Evolutionary conservation across 2,113 vertebrate genomes (phyloP).

Genomic region (Irena cyanogastra): DNA sequence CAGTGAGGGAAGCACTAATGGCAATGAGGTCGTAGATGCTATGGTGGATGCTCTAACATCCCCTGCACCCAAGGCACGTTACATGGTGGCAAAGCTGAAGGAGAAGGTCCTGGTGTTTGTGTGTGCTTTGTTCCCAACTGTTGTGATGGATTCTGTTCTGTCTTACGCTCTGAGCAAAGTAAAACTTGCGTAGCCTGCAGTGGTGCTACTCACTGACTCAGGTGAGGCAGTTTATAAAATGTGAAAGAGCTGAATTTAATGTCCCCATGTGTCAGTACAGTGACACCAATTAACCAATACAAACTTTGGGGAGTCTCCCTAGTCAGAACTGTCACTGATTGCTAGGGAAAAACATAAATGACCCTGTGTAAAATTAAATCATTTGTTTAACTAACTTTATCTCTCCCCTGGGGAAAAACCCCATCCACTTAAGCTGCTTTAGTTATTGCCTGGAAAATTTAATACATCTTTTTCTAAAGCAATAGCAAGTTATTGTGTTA

Average conservation of each 20-base stretch:
- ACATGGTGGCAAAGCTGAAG: slow-evolving; percentile 63
- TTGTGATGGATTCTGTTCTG: slow-evolving; percentile 48
- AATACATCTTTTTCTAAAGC: neutral
- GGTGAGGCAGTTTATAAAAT: neutral
- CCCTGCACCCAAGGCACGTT: slow-evolving; percentile 61
- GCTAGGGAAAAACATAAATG: neutral
- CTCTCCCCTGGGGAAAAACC: neutral
- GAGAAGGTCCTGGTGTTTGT: slow-evolving; percentile 48
- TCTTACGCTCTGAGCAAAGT: slow-evolving; percentile 38
- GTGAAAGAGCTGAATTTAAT: neutral
- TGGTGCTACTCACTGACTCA: neutral
- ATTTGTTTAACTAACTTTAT: neutral
- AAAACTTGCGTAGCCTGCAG: neutral
- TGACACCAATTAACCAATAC: neutral
- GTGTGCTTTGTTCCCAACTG: slow-evolving; percentile 30
- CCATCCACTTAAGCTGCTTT: neutral
- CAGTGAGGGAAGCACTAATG: slow-evolving; percentile 48
- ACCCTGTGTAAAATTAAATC: neutral
- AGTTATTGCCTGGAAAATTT: neutral
- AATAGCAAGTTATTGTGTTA: neutral
- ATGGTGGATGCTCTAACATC: slow-evolving; percentile 75
- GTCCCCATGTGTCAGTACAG: neutral
- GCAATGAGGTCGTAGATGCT: slow-evolving; percentile 60
- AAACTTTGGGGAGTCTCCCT: neutral
- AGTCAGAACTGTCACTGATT: neutral